phyloP scores from a whole-genome alignment of 2,888 invertebrate species.

The Cetonia aurata region DNA sequence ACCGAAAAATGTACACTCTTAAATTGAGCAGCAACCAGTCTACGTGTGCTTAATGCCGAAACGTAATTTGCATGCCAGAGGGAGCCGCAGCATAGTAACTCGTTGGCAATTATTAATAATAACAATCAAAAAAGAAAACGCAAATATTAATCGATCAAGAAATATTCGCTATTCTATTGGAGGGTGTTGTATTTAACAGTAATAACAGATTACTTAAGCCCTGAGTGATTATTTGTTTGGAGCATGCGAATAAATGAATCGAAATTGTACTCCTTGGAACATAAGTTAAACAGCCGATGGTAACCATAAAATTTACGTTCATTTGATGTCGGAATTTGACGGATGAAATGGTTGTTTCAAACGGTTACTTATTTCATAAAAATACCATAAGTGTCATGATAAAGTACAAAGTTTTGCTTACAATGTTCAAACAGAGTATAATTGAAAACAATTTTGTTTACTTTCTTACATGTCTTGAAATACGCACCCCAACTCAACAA shows the following conservation, averaged over 20 bases:
- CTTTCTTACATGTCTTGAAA: too few relatives aligned
- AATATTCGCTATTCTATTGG: conserved; percentile 4
- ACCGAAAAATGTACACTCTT: conserved; percentile 10
- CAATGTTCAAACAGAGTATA: too few relatives aligned
- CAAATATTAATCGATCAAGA: conserved; percentile 6
- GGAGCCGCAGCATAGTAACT: background rate
- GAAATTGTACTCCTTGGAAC: too few relatives aligned
- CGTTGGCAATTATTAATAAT: background rate
- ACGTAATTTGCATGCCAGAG: conserved; percentile 6
- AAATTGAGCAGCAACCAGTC: too few relatives aligned
- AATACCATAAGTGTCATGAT: too few relatives aligned
- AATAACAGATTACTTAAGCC: conserved; percentile 30
- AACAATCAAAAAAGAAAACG: background rate
- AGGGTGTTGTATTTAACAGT: conserved; percentile 14
- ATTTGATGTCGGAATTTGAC: background rate
- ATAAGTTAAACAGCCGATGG: background rate
- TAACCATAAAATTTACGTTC: background rate
- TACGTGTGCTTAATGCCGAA: background rate
- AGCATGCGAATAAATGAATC: too few relatives aligned
- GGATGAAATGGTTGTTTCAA: too few relatives aligned
- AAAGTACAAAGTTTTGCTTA: too few relatives aligned
- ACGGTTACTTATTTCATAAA: too few relatives aligned
- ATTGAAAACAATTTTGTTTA: too few relatives aligned
- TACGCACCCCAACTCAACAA: too few relatives aligned
- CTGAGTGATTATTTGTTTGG: background rate